Percentiles rank a stretch among this genome's conserved stretches.
These are phyloP conservation scores for Temnopleurus reevesii DNA, from an alignment of 53 echinoderm and acorn worm genomes.

Conservation along the genomic window DNA sequence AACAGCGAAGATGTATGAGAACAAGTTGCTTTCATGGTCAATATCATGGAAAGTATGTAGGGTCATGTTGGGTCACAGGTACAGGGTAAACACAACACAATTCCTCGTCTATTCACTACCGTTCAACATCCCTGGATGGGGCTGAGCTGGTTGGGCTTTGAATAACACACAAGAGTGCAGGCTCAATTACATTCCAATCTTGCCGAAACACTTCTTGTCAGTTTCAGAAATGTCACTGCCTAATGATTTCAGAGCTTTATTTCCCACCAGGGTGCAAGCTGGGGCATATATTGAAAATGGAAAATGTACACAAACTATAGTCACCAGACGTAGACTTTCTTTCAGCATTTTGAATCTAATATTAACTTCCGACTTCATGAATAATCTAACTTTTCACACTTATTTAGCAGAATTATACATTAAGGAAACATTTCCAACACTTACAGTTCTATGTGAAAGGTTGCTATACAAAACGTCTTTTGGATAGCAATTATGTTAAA, in stretches of 20 bases:
- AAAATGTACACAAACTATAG: too few species aligned
- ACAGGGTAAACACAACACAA: conserved; percentile 42
- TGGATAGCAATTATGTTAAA: too few species aligned
- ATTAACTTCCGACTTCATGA: too few species aligned
- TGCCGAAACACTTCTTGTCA: background rate
- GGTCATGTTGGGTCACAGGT: conserved; percentile 49
- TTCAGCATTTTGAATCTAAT: too few species aligned
- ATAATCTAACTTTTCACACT: too few species aligned
- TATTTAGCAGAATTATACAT: too few species aligned
- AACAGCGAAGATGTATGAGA: background rate
- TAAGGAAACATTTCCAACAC: too few species aligned
- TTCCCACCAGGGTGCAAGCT: background rate
- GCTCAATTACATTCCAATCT: conserved; percentile 16
- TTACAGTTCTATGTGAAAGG: too few species aligned
- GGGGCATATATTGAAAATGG: too few species aligned
- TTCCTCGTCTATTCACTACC: background rate
- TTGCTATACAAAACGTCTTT: too few species aligned
- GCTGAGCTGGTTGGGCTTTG: background rate
- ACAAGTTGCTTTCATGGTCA: conserved; percentile 47
- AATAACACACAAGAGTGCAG: background rate
- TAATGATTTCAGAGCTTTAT: background rate
- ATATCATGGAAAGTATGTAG: conserved; percentile 45
- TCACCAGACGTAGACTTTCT: too few species aligned
- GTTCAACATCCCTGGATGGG: background rate
- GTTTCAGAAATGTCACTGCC: background rate